These are phyloP conservation scores for Sinocyclocheilus anophthalmus DNA, from an alignment of 2,113 vertebrate species.

Conservation along the genomic window DNA sequence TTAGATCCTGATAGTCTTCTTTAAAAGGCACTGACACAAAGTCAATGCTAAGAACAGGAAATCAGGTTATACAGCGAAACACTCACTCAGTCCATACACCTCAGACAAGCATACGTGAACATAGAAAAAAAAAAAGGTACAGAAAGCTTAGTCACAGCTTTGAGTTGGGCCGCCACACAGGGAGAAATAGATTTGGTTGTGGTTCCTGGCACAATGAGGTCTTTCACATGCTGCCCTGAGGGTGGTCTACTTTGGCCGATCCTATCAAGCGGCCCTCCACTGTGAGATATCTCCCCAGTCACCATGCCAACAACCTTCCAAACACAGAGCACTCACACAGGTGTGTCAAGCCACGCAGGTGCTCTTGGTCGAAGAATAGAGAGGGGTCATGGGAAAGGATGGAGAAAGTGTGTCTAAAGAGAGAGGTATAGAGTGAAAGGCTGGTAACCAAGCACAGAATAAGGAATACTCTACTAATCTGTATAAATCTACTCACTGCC, in stretches of 20 bases:
- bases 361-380: constrained; percentile 36
- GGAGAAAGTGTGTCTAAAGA: neutral
- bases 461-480: constrained; percentile 15
- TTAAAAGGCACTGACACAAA: neutral
- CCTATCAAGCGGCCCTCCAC: constrained; percentile 52
- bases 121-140: neutral
- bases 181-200: constrained; percentile 42
- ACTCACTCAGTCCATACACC: neutral
- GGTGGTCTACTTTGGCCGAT: constrained; percentile 56
- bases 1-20: neutral
- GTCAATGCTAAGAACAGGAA: neutral
- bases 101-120: neutral
- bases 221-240: constrained; percentile 49
- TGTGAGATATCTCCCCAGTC: constrained; percentile 45
- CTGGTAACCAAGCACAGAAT: constrained; percentile 16
- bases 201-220: constrained; percentile 46
- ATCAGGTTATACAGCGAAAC: neutral
- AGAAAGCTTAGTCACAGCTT: constrained; percentile 32
- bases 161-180: constrained; percentile 14
- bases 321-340: constrained; percentile 34
- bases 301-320: constrained; percentile 20
- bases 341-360: constrained; percentile 50
- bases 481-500: constrained; percentile 4
- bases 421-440: neutral
- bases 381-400: constrained; percentile 51